A percentile compares a stretch with the other conserved stretches of the same genome.
Conservation (phyloP, 2,888 invertebrate species). For the Tenthredo mesomela region DNA sequence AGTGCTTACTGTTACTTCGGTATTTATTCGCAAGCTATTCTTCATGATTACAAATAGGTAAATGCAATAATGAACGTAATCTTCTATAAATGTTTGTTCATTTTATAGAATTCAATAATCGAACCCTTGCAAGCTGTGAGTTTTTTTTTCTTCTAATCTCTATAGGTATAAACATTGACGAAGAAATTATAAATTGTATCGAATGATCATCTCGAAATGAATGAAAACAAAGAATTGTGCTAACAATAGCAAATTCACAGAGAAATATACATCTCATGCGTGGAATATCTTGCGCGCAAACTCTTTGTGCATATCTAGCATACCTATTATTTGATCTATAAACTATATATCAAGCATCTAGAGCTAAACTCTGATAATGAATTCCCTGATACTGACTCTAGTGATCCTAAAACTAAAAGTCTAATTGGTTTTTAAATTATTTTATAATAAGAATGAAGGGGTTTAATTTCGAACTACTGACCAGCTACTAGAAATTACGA, state of each 20-base stretch:
- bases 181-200: neutral
- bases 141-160: neutral
- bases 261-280: constrained; percentile 26
- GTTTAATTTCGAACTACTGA: neutral
- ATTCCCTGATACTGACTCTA: neutral
- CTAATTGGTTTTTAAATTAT: neutral
- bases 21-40: neutral
- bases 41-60: neutral
- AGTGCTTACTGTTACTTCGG: neutral
- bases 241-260: constrained; percentile 5
- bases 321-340: neutral
- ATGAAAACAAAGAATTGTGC: constrained; percentile 2
- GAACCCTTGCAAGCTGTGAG: neutral
- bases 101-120: neutral
- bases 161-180: too few species aligned
- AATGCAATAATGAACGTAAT: neutral
- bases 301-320: constrained; percentile 9
- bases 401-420: neutral
- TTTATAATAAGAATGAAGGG: neutral
- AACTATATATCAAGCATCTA: constrained; percentile 26
- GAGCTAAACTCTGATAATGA: neutral
- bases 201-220: neutral
- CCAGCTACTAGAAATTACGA: neutral
- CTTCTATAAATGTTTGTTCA: neutral
- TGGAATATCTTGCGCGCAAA: neutral